These are phyloP conservation scores for Corynorhinus townsendii DNA, from an alignment of 2,113 vertebrate species.

Conservation along the genomic window DNA sequence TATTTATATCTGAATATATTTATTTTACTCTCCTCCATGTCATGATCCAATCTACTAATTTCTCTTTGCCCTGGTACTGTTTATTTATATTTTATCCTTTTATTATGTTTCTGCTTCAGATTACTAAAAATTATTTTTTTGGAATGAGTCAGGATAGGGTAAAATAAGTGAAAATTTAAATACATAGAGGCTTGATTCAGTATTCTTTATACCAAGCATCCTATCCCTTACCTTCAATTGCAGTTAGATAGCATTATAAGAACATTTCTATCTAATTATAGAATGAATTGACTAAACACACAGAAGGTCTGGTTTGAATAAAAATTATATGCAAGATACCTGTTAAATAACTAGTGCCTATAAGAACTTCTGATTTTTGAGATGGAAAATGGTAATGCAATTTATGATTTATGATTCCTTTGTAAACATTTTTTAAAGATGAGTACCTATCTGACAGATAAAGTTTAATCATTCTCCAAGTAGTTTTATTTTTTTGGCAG, in stretches of 20 bases:
- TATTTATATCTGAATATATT: not conserved
- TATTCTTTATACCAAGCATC: not conserved
- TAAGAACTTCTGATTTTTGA: constrained; percentile 27
- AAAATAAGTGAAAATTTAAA: constrained; percentile 42
- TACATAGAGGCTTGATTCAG: not conserved
- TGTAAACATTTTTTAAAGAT: not conserved
- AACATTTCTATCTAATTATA: constrained; percentile 21
- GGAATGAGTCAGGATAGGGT: not conserved
- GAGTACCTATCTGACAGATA: not conserved
- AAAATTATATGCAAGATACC: not conserved
- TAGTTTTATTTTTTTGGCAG: not conserved
- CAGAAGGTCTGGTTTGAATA: not conserved
- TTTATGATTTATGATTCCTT: constrained; percentile 6
- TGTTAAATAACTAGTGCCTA: not conserved
- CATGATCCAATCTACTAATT: not conserved
- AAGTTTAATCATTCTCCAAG: not conserved
- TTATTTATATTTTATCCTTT: constrained; percentile 13
- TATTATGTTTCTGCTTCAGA: constrained; percentile 11
- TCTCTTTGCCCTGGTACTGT: not conserved
- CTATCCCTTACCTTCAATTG: not conserved
- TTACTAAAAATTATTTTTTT: not conserved
- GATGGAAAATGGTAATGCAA: not conserved
- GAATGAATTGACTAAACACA: not conserved
- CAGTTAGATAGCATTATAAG: not conserved
- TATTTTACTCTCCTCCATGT: not conserved